Evolutionary conservation across 2,113 vertebrate genomes (phyloP).

Genomic region (Chaetops frenatus): DNA sequence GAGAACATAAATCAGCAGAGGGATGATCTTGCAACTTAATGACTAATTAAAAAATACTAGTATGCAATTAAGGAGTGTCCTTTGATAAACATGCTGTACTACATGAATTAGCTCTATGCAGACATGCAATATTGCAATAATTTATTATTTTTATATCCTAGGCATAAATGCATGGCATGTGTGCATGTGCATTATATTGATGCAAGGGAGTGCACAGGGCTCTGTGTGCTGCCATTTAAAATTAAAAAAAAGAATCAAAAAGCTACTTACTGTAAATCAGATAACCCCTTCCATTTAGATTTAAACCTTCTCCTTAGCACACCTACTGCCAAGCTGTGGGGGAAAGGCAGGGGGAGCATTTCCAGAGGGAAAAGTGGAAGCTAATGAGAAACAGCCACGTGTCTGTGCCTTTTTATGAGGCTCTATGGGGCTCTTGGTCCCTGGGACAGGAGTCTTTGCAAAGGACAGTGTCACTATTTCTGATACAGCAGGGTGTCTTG

Average conservation of each 20-base stretch:
- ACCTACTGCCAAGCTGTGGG: neutral
- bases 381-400: neutral
- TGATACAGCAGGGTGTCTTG: neutral
- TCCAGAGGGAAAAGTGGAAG: neutral
- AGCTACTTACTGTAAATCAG: neutral
- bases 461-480: neutral
- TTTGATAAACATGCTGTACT: neutral
- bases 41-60: neutral
- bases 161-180: neutral
- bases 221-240: neutral
- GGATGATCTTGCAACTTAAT: neutral
- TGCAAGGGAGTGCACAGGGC: neutral
- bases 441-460: neutral
- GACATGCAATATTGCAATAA: neutral
- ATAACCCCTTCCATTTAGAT: neutral
- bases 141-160: neutral
- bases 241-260: neutral
- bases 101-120: neutral
- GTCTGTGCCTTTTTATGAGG: accelerated
- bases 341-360: neutral
- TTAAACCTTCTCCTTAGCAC: neutral
- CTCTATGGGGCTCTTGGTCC: neutral
- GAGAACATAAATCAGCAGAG: neutral
- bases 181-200: neutral
- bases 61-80: neutral